Conservation (phyloP, 2,113 vertebrate species). For the Gymnobelideus leadbeateri region DNA sequence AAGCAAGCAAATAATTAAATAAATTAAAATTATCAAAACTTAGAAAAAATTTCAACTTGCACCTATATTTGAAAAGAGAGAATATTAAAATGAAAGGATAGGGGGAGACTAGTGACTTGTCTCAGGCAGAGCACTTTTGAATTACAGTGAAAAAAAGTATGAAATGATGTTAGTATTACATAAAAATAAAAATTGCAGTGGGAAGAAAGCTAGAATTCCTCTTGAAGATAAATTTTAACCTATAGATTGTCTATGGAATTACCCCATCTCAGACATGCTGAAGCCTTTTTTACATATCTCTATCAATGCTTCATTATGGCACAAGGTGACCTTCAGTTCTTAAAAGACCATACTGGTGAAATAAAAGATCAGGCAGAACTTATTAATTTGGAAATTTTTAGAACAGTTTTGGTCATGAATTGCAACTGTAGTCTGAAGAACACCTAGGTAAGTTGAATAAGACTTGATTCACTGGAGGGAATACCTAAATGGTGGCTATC, state of each 20-base stretch:
- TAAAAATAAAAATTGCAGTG: background rate
- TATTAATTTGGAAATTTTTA: background rate
- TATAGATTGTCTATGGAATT: background rate
- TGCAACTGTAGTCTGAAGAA: background rate
- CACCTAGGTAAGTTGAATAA: background rate
- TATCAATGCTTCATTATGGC: background rate
- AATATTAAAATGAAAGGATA: too few species aligned
- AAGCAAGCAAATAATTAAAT: background rate
- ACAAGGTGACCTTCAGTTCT: background rate
- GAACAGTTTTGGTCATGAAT: background rate
- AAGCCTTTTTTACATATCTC: background rate
- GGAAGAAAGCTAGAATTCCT: background rate
- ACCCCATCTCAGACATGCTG: background rate
- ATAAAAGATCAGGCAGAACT: background rate
- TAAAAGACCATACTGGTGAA: background rate
- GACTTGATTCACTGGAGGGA: background rate
- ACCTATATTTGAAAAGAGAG: too few species aligned
- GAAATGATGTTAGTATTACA: too few species aligned
- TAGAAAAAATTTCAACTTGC: background rate
- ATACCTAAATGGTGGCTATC: background rate
- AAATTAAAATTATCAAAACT: background rate
- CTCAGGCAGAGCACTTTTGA: too few species aligned
- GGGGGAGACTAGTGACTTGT: too few species aligned
- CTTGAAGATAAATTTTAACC: background rate
- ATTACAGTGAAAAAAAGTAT: too few species aligned